These are phyloP conservation scores for Apogon hyalosoma DNA, from an alignment of 2,797 vertebrate species.

Conservation along the genomic window DNA sequence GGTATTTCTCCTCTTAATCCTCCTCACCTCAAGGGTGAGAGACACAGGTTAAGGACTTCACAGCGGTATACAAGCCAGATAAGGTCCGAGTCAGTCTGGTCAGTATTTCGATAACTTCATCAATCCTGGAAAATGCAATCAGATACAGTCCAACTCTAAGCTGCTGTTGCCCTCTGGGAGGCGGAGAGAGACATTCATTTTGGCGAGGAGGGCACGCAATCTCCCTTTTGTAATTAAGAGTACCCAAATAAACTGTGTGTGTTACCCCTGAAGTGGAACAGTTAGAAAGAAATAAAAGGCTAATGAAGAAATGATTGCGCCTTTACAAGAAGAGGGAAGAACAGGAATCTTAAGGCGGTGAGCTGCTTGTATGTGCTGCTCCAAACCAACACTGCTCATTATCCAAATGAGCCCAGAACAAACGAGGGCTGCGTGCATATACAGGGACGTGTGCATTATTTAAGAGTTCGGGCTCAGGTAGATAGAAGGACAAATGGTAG, in stretches of 20 bases:
- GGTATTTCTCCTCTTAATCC: slow-evolving; percentile 73
- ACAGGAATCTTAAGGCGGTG: slow-evolving; percentile 53
- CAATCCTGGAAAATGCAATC: slow-evolving; percentile 84
- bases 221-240: slow-evolving; percentile 90
- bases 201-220: slow-evolving; percentile 72
- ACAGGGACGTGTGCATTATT: slow-evolving; percentile 7
- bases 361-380: slow-evolving; percentile 44
- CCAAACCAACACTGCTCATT: slow-evolving; percentile 17
- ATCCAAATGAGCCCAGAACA: slow-evolving; percentile 31
- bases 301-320: slow-evolving; percentile 90
- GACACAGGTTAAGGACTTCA: slow-evolving; percentile 83
- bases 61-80: slow-evolving; percentile 67
- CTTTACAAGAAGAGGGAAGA: slow-evolving; percentile 67
- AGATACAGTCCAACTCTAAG: slow-evolving; percentile 78
- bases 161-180: slow-evolving; percentile 83
- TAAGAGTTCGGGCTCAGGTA: neutral
- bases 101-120: slow-evolving; percentile 84
- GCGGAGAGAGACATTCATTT: slow-evolving; percentile 76
- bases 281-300: slow-evolving; percentile 86
- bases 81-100: slow-evolving; percentile 75
- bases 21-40: slow-evolving; percentile 68
- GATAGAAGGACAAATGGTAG: neutral
- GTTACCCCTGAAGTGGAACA: slow-evolving; percentile 84
- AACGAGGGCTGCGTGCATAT: slow-evolving; percentile 25
- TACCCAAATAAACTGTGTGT: slow-evolving; percentile 86